phyloP scores from a whole-genome alignment of 2,888 invertebrate genomes.

The Bedellia somnulentella region DNA sequence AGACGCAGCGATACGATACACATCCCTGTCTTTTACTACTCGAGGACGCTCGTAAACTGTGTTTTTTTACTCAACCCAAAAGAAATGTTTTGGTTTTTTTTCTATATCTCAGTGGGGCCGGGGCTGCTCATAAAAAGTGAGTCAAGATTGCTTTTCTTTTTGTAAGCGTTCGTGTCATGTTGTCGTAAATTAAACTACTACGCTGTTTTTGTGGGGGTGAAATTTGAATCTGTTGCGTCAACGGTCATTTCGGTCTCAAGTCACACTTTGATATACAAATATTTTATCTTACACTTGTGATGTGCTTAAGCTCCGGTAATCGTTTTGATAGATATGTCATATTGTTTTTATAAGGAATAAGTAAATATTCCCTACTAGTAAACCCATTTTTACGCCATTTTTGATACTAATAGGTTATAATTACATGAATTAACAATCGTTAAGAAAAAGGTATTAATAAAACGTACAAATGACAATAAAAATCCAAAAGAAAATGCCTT shows the following conservation, averaged over 20 bases:
- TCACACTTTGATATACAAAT: too few relatives aligned
- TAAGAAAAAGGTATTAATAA: too few relatives aligned
- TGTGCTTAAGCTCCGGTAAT: too few relatives aligned
- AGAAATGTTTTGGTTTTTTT: slow-evolving; percentile 58
- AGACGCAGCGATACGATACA: slow-evolving; percentile 7
- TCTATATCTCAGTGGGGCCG: slow-evolving; percentile 29
- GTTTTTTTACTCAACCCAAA: slow-evolving; percentile 17
- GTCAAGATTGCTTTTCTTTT: slow-evolving; percentile 20
- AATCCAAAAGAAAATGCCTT: too few relatives aligned
- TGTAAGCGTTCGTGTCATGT: slow-evolving; percentile 39
- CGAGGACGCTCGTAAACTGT: slow-evolving; percentile 51
- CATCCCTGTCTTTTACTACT: slow-evolving; percentile 41
- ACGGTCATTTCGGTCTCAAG: slow-evolving; percentile 39
- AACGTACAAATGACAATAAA: too few relatives aligned
- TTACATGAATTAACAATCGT: too few relatives aligned
- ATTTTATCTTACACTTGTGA: too few relatives aligned
- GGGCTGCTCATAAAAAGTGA: slow-evolving; percentile 19
- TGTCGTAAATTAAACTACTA: slow-evolving; percentile 49
- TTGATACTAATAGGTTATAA: too few relatives aligned
- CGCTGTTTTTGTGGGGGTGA: slow-evolving; percentile 25
- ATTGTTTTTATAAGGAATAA: too few relatives aligned
- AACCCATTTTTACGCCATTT: too few relatives aligned
- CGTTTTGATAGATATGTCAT: too few relatives aligned
- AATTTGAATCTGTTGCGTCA: slow-evolving; percentile 39
- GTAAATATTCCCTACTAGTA: too few relatives aligned